Base-by-base conservation (phyloP, 2,888 invertebrate species). In the Noctua comes region DNA sequence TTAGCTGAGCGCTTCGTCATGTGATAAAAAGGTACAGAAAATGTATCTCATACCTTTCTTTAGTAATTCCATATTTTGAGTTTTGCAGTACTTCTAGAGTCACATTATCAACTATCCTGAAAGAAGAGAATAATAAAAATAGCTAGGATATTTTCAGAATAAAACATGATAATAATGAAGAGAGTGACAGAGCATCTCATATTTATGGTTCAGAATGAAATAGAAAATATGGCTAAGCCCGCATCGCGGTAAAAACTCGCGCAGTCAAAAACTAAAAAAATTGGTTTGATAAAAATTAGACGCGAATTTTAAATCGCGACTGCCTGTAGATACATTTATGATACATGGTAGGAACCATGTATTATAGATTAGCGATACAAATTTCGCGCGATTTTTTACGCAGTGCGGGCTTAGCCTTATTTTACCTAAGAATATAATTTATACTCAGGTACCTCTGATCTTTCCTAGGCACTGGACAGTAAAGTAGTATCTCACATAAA, bases 401-500 rank as follows among this genome's bases (percentile, higher is more conserved):
- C 7, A 1, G 10, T 64, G 10, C 21, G 31, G 62, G 31, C 1
- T 21, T 31, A 36, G 27, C 27, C 24, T 24, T 65, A 40, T 31
- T 31, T 21, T 24, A 40, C n/a, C 4, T 66, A n/a, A 16, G 18
- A 66, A 66, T 43, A 7, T 62, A 31, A 62, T 62, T 62, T 21
- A 62, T 21, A 64, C 21, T 36, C 36, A 18, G 27, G 16, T 66
- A 66, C 97, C 97, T 97, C 88, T 97, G 97, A 88, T 97, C 97
- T 91, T 97, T 97, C 85, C 96, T 95, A 57, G 95, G 94, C 24
- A 97, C 94, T 72, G 96, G 94, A 70, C 97, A 96, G 91, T 96
- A 97, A 21, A 97, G 87, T 76, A 97, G 87, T 66, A 97, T 94
- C 73, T 97, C 96, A 80, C 95, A 92, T 68, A 97, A 88, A 65